Percentiles rank a stretch among this genome's conserved stretches.
Evolutionary conservation across 2,797 vertebrate genomes (phyloP).

Genomic region (Halcyon badia): DNA sequence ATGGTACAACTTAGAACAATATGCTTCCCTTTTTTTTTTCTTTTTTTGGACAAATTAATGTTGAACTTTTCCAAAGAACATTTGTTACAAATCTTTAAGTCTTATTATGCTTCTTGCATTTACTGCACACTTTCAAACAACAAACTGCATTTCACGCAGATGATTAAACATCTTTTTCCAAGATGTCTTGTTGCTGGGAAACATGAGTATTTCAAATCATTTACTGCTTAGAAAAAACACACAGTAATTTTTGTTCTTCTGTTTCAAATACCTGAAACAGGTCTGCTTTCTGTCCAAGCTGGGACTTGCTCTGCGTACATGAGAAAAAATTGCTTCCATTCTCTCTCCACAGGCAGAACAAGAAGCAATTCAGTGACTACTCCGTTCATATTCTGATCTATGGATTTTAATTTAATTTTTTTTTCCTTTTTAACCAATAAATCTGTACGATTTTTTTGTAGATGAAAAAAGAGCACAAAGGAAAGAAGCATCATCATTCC

Average conservation of each 20-base stretch:
- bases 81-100: background rate
- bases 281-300: background rate
- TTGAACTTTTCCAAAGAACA: background rate
- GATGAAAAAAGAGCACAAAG: background rate
- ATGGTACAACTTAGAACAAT: background rate
- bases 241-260: background rate
- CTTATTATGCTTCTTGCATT: background rate
- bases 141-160: background rate
- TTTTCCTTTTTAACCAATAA: background rate
- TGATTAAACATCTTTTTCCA: background rate
- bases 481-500: background rate
- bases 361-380: background rate
- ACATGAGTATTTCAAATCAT: background rate
- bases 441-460: background rate
- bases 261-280: background rate
- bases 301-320: background rate
- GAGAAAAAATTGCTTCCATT: background rate
- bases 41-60: background rate
- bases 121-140: background rate
- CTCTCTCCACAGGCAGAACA: background rate
- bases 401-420: background rate
- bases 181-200: background rate
- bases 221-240: background rate
- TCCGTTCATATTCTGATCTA: background rate
- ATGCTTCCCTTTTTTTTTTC: fast-evolving